Evolutionary conservation across 2,888 invertebrate species (phyloP).

Genomic region (Eilema caniola): DNA sequence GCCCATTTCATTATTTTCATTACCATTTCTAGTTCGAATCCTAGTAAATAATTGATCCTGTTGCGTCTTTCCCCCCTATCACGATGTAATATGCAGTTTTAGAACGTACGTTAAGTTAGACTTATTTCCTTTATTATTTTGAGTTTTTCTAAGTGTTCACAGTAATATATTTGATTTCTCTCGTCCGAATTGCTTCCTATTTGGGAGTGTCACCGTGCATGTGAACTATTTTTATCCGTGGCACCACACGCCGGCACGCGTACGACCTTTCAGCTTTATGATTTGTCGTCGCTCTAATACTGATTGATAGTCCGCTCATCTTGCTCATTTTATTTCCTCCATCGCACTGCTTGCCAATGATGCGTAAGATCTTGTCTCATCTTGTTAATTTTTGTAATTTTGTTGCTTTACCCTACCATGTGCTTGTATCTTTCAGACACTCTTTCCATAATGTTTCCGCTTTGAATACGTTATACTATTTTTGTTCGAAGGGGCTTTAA

Average conservation of each 20-base stretch:
- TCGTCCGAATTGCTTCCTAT: conserved; percentile 73
- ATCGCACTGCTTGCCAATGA: conserved; percentile 24
- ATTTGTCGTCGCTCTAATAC: conserved; percentile 69
- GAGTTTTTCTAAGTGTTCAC: conserved; percentile 34
- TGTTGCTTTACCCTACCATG: conserved; percentile 26
- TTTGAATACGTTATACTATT: conserved; percentile 38
- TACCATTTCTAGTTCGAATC: background rate
- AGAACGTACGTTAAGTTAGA: background rate
- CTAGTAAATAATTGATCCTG: background rate
- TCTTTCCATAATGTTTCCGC: conserved; percentile 49
- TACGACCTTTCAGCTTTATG: conserved; percentile 72
- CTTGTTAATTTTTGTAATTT: conserved; percentile 46
- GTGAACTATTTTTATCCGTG: conserved; percentile 75
- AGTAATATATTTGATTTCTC: conserved; percentile 58
- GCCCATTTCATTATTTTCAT: background rate
- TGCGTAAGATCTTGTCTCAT: conserved; percentile 25
- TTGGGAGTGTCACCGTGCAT: conserved; percentile 75
- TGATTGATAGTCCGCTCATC: conserved; percentile 63
- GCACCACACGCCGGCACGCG: conserved; percentile 77
- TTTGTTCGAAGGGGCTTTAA: conserved; percentile 18
- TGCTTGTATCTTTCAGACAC: conserved; percentile 29
- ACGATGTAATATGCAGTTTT: background rate
- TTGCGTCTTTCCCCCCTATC: background rate
- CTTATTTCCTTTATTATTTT: background rate
- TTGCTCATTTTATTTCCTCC: conserved; percentile 47